Percentiles rank a stretch among this genome's conserved stretches.
Conservation (phyloP, 2,113 vertebrate genomes). For the Cololabis saira region DNA sequence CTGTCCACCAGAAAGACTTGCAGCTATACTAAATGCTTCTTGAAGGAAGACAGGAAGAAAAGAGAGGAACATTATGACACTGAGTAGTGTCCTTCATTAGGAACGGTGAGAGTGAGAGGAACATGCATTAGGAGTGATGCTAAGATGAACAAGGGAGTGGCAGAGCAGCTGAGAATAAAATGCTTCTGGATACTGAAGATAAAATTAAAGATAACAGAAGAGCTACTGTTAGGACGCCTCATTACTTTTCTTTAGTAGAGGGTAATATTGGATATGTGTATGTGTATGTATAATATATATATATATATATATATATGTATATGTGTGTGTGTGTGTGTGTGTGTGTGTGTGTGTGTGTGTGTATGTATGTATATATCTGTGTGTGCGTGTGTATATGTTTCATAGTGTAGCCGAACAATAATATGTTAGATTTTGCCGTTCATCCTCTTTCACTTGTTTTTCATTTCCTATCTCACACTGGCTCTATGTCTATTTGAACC, state of each 20-base stretch:
- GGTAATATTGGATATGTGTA: too few species aligned
- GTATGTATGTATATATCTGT: too few species aligned
- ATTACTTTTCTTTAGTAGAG: conserved; percentile 34
- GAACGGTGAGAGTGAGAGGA: conserved; percentile 19
- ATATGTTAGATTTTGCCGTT: too few species aligned
- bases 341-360: too few species aligned
- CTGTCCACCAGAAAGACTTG: conserved; percentile 41
- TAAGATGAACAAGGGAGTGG: not conserved
- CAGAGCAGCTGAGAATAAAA: conserved; percentile 17
- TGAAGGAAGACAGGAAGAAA: conserved; percentile 23
- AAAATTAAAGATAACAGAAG: conserved; percentile 25
- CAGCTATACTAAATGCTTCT: conserved; percentile 38
- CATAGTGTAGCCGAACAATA: too few species aligned
- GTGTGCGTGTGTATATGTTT: too few species aligned
- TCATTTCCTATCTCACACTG: conserved; percentile 57
- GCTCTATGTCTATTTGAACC: conserved; percentile 65
- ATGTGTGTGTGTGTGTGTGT: too few species aligned
- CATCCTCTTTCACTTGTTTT: conserved; percentile 50
- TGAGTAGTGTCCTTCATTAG: conserved; percentile 22
- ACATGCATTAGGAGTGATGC: not conserved
- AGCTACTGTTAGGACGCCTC: conserved; percentile 36
- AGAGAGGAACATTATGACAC: conserved; percentile 18
- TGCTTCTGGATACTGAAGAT: conserved; percentile 15
- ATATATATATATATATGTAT: too few species aligned
- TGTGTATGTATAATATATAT: too few species aligned